Conservation (phyloP, 2,797 vertebrate species). For the Merluccius polli region DNA sequence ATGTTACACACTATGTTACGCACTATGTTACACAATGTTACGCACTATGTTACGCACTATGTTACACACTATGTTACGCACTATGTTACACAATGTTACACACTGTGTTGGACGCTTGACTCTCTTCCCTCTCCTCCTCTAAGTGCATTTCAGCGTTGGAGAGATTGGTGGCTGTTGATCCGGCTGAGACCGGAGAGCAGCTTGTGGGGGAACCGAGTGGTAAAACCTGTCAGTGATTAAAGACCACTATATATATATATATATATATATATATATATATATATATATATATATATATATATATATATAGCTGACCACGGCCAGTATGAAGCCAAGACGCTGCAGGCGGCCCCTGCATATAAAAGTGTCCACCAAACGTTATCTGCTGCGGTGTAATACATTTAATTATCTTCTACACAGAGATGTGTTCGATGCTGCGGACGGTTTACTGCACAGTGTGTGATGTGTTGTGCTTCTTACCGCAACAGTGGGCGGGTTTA, state of each 20-base stretch:
- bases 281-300: too few species aligned
- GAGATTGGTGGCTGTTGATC: background rate
- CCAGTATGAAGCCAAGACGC: background rate
- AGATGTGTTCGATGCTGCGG: background rate
- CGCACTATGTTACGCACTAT: too few species aligned
- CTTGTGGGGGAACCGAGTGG: background rate
- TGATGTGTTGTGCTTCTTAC: background rate
- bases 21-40: too few species aligned
- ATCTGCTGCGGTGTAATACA: background rate
- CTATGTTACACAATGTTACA: too few species aligned
- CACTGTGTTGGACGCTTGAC: too few species aligned
- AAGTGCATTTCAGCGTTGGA: too few species aligned
- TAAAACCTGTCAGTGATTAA: background rate
- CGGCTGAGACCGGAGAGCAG: background rate
- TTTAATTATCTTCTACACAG: background rate
- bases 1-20: too few species aligned
- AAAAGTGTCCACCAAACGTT: background rate
- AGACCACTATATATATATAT: too few species aligned
- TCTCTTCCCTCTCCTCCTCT: too few species aligned
- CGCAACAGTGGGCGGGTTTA: background rate
- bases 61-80: too few species aligned
- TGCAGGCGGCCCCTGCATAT: background rate
- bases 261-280: too few species aligned
- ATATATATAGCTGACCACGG: background rate
- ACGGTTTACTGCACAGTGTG: background rate